Evolutionary conservation across 2,113 vertebrate genomes (phyloP).

Genomic region (Heptranchias perlo): DNA sequence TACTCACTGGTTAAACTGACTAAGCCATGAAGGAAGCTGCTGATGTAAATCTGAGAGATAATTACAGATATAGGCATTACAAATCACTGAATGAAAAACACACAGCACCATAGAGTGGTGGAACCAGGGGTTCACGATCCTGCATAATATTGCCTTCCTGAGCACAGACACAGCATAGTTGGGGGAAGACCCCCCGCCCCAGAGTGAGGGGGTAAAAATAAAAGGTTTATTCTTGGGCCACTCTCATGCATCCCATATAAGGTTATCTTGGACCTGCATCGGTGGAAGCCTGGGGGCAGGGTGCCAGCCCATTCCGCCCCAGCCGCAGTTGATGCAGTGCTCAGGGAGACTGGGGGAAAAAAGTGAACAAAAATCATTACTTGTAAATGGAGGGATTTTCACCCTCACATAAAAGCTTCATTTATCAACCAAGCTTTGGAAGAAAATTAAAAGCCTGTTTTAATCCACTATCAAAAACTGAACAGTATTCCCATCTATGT

Average conservation of each 20-base stretch:
- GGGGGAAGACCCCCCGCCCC: too few species aligned
- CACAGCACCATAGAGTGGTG: neutral
- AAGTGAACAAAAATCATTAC: neutral
- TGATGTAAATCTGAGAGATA: neutral
- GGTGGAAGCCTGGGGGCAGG: neutral
- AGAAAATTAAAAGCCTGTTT: neutral
- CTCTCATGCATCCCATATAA: neutral
- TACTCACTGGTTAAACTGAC: neutral
- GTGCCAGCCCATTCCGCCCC: neutral
- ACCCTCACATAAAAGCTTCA: neutral
- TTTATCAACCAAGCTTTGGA: neutral
- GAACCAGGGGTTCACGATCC: neutral
- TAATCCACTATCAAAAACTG: neutral
- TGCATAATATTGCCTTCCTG: neutral
- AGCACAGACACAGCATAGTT: neutral
- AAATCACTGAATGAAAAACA: neutral
- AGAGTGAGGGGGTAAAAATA: neutral
- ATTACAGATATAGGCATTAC: neutral
- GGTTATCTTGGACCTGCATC: neutral
- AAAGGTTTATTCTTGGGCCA: neutral
- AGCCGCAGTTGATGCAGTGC: neutral
- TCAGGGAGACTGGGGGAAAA: neutral
- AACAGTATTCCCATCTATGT: neutral
- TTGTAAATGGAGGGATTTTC: neutral
- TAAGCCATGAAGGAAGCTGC: neutral